These are phyloP conservation scores for Pseudorhombus dupliciocellatus DNA, from an alignment of 2,113 vertebrate genomes.

Conservation along the genomic window DNA sequence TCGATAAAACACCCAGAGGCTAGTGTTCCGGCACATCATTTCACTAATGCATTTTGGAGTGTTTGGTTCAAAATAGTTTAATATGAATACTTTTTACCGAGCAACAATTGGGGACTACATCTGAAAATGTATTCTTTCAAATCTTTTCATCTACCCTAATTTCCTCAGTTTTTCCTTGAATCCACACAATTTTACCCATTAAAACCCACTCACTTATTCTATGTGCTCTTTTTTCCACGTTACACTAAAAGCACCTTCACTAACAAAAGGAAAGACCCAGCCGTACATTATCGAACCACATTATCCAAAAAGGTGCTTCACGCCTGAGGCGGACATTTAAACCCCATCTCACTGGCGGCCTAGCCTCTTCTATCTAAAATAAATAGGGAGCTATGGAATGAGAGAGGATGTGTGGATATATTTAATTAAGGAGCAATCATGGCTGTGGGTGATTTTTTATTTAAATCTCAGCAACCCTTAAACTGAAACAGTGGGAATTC, in stretches of 20 bases:
- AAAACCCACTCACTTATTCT: slow-evolving; percentile 8
- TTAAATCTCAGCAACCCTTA: slow-evolving; percentile 76
- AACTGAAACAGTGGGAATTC: slow-evolving; percentile 80
- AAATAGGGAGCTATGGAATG: slow-evolving; percentile 49
- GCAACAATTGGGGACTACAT: not conserved
- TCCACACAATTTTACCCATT: not conserved
- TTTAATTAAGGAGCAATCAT: slow-evolving; percentile 82
- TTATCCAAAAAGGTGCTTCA: slow-evolving; percentile 46
- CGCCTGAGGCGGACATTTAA: slow-evolving; percentile 42
- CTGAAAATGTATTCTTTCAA: not conserved
- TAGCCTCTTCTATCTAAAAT: slow-evolving; percentile 49
- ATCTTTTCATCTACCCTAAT: not conserved
- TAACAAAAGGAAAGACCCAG: slow-evolving; percentile 54
- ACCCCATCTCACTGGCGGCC: slow-evolving; percentile 43
- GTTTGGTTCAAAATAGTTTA: slow-evolving; percentile 15
- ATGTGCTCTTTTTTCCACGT: slow-evolving; percentile 13
- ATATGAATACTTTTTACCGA: not conserved
- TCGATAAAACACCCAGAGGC: slow-evolving; percentile 18
- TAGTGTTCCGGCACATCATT: slow-evolving; percentile 22
- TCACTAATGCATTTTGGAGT: slow-evolving; percentile 22
- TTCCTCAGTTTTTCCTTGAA: not conserved
- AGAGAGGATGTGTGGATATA: slow-evolving; percentile 67
- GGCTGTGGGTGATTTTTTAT: slow-evolving; percentile 80
- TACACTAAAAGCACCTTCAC: slow-evolving; percentile 22
- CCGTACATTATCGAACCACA: slow-evolving; percentile 17